Base-by-base conservation (phyloP, 2,113 vertebrate genomes). In the Equus quagga region DNA sequence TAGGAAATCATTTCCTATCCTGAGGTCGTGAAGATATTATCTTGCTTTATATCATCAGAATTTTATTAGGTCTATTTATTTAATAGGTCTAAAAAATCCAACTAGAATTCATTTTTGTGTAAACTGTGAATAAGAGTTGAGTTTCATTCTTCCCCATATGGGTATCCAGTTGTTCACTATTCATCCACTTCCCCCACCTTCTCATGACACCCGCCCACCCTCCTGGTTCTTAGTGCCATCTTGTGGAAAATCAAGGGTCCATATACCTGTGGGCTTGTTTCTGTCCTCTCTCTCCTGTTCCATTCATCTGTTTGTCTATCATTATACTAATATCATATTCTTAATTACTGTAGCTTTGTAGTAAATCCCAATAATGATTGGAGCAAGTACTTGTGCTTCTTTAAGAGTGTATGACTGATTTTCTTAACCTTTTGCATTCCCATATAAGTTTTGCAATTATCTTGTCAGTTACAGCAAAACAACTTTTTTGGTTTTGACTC, bases 391-490 rank as follows among this genome's bases (percentile, higher is more conserved):
- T 87, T 80, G 2, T 21, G 73, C 56, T 91, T 58, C 41, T 82
- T 91, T 81, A 92, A 93, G 60, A 70, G 8, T 75, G 6, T 64
- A 9, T 78, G 44, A 54, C 31, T 76, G 67, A n/a, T 97, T 87
- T 89, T 91, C n/a, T 94, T 65, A 94, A 19, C 10, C 9, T 65
- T 96, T 84, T 84, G 26, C 4, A 92, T 89, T 85, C 72, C 67
- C 15, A 10, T 70, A 26, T 91, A 72, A 73, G 18, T 93, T 79
- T 91, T 79, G 33, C 92, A 60, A 75, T 92, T 94, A 58, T 65
- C 23, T 73, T 94, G 26, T 65, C 56, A 85, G 12, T 60, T 94
- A 87, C 58, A 72, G 79, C 41, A 79, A 49, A 95, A 64, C 46
- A 62, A 24, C 21, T 18, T 87, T n/a, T 58, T 76, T 58, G 49